phyloP scores from a whole-genome alignment of 2,888 invertebrate species.

The Leptopterna dolabrata region DNA sequence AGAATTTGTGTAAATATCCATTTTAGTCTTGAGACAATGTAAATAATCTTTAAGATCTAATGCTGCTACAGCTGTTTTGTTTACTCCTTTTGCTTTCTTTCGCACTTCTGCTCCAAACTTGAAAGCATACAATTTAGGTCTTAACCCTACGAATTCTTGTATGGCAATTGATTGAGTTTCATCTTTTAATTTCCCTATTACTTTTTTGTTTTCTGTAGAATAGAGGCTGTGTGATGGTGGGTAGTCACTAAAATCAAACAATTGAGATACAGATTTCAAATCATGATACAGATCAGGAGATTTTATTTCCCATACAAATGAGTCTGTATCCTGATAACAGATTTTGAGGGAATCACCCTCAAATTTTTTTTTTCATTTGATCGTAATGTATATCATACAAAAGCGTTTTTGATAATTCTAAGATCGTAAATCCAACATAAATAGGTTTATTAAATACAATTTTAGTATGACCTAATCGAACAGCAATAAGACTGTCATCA shows the following conservation, averaged over 20 bases:
- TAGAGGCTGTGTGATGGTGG: constrained; percentile 27
- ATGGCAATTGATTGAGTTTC: constrained; percentile 64
- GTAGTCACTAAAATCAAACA: constrained; percentile 65
- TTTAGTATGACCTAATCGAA: constrained; percentile 38
- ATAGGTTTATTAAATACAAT: constrained; percentile 53
- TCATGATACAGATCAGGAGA: constrained; percentile 29
- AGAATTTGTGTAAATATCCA: neutral
- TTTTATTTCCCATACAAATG: constrained; percentile 32
- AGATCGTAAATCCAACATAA: constrained; percentile 37
- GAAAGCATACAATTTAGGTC: constrained; percentile 63
- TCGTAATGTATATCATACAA: constrained; percentile 51
- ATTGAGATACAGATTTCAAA: neutral
- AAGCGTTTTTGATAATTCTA: constrained; percentile 42
- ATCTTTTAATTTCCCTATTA: constrained; percentile 65
- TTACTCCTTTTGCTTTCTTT: constrained; percentile 58
- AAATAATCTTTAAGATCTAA: constrained; percentile 8
- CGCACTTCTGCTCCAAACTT: constrained; percentile 49
- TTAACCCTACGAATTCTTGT: constrained; percentile 64
- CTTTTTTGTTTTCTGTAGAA: constrained; percentile 61
- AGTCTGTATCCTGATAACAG: constrained; percentile 53
- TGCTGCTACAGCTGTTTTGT: constrained; percentile 9
- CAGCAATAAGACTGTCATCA: constrained; percentile 41
- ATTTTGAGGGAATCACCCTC: neutral
- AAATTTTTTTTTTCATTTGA: constrained; percentile 1
- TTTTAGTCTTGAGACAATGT: neutral